Base-by-base conservation (phyloP, 2,888 invertebrate species). In the Aquatica leii region DNA sequence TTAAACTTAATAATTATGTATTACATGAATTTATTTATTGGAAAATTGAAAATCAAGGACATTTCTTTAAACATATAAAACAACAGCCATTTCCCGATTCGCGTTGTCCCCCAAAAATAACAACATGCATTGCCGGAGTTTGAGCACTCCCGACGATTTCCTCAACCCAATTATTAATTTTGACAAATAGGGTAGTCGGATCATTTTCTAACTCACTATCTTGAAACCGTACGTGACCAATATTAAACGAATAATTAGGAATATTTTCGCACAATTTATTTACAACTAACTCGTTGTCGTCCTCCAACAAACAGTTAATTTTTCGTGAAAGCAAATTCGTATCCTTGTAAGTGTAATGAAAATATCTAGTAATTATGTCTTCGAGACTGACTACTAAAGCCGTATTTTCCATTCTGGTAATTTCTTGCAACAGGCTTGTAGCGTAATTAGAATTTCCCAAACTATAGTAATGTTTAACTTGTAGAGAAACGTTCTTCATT, bases 41-140 rank as follows among this genome's bases (percentile, higher is more conserved):
- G 24, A 24, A 24, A 24, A 24, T 4, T 6, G 4, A 24, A 24
- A 55, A 35, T 54, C 20, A 60, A 48, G 53, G 18, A 3, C 18
- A 46, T 34, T 17, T 73, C 67, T 79, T 80, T 31, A 81, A 55
- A 49, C 78, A 70, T 56, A 81, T 74, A 73, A 81, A 81, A 72
- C 80, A 79, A 52, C 77, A 74, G 14, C 81, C 81, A 63, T 81
- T 82, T 2, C 77, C 77, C 5, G 68, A 69, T 11, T 74, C 70
- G 58, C 70, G 71, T 50, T 77, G 73, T 43, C 93, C 93, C 69
- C 90, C 86, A 78, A 94, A 89, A 51, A 94, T 78, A 18, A 93
- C 86, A 58, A 90, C 85, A 77, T 86, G 86, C 60, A 92, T 79
- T 40, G 89, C 86, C 69, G 88, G 86, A 40, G 83, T 77, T 1